Conservation (phyloP, 2,888 invertebrate species). For the Watsonalla cultraria region DNA sequence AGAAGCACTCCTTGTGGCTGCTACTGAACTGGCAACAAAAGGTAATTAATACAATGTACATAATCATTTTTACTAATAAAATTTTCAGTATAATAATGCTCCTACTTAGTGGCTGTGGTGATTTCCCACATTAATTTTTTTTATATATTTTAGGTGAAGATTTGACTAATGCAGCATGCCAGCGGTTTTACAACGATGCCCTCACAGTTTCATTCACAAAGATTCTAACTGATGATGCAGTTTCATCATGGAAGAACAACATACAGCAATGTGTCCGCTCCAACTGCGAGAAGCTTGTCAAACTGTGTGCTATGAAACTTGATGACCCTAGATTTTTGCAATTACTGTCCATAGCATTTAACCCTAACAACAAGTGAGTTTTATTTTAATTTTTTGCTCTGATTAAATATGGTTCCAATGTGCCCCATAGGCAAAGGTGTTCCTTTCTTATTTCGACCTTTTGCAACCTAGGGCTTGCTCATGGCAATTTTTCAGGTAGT, state of each 20-base stretch:
- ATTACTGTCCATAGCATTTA: slow-evolving; percentile 94
- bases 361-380: slow-evolving; percentile 95
- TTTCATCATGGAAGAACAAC: slow-evolving; percentile 98
- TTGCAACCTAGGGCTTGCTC: no score
- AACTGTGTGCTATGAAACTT: slow-evolving; percentile 95
- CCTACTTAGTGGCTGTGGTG: slow-evolving; percentile 7
- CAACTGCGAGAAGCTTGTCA: slow-evolving; percentile 94
- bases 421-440: no score
- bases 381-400: slow-evolving; percentile 3
- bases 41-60: slow-evolving; percentile 65
- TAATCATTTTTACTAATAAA: slow-evolving; percentile 2
- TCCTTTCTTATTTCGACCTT: no score
- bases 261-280: slow-evolving; percentile 97
- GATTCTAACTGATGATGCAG: slow-evolving; percentile 98
- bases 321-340: slow-evolving; percentile 96
- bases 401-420: background rate
- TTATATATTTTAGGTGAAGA: slow-evolving; percentile 83
- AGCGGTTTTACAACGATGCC: slow-evolving; percentile 96
- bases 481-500: no score
- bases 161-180: slow-evolving; percentile 92
- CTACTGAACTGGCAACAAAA: slow-evolving; percentile 91
- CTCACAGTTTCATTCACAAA: slow-evolving; percentile 96
- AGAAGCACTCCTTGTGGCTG: slow-evolving; percentile 92
- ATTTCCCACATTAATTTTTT: slow-evolving; percentile 3
- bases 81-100: slow-evolving; percentile 3